Base-by-base conservation (phyloP, 2,888 invertebrate genomes). In the Nebria brevicollis region DNA sequence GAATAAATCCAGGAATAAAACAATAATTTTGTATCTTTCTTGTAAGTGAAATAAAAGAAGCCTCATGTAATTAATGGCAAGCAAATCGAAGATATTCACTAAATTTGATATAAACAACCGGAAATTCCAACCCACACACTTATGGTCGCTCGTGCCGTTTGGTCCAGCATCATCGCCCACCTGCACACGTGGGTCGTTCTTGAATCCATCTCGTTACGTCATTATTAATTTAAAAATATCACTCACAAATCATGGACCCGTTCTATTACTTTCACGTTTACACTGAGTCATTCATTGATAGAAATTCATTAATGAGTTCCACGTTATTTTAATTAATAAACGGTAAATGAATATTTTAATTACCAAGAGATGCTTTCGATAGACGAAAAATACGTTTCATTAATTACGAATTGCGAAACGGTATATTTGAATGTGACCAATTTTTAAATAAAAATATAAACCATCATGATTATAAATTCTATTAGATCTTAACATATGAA, bases 191-290 rank as follows among this genome's bases (percentile, higher is more conserved):
- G 73, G 73, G 73, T 11, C 10, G 73, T 34, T 6, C 15, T 73
- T 73, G 42, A 73, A 73, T 73, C n/a, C 73, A 43, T 73, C 73
- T 42, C 73, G 73, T 73, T 73, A 73, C 73, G 73, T 73, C 73
- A 73, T 73, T 41, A 73, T 73, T 73, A 73, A 73, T 73, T 73
- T 73, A 73, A 73, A 68, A 73, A 73, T 73, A 73, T 73, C 73
- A 73, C 15, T 41, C 42, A 43, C 41, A 70, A 70, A 73, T 42
- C 42, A 73, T 73, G 43, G 15, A 11, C 2, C 41, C 15, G 41
- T 41, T 26, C 15, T 73, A 41, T n/a, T n/a, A 73, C 73, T 41
- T 73, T 73, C 73, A 73, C 73, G 42, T 73, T 41, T 42, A 54
- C 54, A 54, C 54, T 54, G 54, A 54, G 11, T 54, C 54, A 54